Evolutionary conservation across 92 coral and sea anemone species (phyloP).

Genomic region (Ricordea florida): DNA sequence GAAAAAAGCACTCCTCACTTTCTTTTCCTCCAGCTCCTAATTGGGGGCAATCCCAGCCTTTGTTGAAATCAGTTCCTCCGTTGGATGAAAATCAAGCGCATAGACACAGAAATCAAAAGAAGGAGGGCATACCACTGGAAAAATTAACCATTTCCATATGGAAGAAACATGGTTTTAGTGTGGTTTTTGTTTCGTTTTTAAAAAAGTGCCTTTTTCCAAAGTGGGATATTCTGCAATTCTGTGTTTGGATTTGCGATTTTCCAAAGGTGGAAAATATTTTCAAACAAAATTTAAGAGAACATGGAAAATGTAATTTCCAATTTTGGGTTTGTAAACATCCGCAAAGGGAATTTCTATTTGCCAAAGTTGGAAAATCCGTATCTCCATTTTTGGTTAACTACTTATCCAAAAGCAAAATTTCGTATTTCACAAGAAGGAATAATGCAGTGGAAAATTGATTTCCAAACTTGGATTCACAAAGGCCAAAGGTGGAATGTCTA

Average conservation of each 20-base stretch:
- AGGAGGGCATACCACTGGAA: neutral
- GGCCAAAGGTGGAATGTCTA: neutral
- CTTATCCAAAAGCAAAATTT: slow-evolving; percentile 12
- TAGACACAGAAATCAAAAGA: no score
- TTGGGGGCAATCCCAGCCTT: no score
- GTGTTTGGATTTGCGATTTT: slow-evolving; percentile 1
- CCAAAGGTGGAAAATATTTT: slow-evolving; percentile 23
- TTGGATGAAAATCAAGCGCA: no score
- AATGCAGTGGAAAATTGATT: neutral
- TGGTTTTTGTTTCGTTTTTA: slow-evolving; percentile 9
- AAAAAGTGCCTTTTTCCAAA: slow-evolving; percentile 12
- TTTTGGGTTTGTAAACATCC: slow-evolving; percentile 10
- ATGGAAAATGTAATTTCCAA: slow-evolving; percentile 10
- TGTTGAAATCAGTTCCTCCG: no score
- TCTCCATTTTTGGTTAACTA: neutral
- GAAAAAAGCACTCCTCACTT: no score
- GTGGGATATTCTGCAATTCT: slow-evolving; percentile 6
- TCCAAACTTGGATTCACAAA: slow-evolving; percentile 7
- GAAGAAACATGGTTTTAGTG: neutral
- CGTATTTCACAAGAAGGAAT: slow-evolving; percentile 6
- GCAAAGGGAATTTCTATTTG: neutral
- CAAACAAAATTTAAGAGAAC: neutral
- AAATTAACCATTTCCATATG: slow-evolving; percentile 10
- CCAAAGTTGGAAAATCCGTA: neutral
- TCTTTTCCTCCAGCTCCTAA: no score